phyloP scores from a whole-genome alignment of 2,888 invertebrate species.

The Leptinotarsa peninsularis region DNA sequence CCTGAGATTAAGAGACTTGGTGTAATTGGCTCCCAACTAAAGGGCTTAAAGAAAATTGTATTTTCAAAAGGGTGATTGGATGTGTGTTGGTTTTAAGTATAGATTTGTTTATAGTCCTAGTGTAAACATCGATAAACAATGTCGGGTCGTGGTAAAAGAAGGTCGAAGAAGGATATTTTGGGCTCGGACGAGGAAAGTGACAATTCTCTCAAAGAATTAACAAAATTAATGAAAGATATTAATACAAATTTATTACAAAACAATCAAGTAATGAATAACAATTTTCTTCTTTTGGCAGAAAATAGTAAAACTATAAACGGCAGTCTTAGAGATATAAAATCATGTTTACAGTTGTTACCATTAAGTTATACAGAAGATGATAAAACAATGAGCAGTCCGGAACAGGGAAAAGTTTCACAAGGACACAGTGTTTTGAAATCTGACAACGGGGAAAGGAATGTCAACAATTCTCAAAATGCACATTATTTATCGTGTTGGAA shows the following conservation, averaged over 20 bases:
- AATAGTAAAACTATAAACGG: slow-evolving; percentile 2
- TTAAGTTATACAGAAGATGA: neutral
- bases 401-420: neutral
- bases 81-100: neutral
- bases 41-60: neutral
- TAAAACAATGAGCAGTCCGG: neutral
- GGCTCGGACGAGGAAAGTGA: neutral
- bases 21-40: neutral
- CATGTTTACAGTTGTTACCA: neutral
- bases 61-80: slow-evolving; percentile 1
- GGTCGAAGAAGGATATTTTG: neutral
- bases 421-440: neutral
- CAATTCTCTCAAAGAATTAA: neutral
- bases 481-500: slow-evolving; percentile 11
- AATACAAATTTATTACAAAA: neutral
- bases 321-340: neutral
- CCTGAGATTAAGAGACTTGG: neutral
- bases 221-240: neutral
- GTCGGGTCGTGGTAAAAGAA: neutral
- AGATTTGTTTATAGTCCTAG: neutral
- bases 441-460: neutral
- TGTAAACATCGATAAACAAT: neutral
- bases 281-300: neutral
- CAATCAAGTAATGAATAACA: neutral
- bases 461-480: neutral